Base-by-base conservation (phyloP, 1,140 invertebrate species). In the Cheumatopsyche charites region DNA sequence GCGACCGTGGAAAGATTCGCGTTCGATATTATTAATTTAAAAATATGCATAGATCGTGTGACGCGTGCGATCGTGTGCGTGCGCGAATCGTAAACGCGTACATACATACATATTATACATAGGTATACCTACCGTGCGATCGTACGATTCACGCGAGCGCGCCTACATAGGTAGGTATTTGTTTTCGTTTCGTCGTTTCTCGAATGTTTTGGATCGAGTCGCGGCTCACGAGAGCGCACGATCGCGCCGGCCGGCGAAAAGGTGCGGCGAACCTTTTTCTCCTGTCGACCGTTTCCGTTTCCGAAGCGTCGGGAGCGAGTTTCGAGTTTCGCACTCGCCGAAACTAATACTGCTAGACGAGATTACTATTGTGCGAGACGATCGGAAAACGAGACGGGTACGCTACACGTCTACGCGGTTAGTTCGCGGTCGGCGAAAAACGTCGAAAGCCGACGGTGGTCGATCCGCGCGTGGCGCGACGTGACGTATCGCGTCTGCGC, bases 171-270 rank as follows among this genome's bases (percentile, higher is more conserved):
- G 3, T 58, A 12, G 23, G 23, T 42, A 42, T 63, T 4, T 49
- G 12, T 63, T 41, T 63, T 63, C 42, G 29, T 63, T 1, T 21
- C 62, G 62, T 43, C n/a, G n/a, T 63, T 63, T 21, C 62, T 63
- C 29, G 29, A 42, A 63, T 63, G 62, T 63, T 63, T 63, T 63
- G 29, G 15, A 25, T n/a, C n/a, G 29, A 36, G 29, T 63, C 29
- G 29, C 42, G 62, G n/a, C n/a, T n/a, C n/a, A n/a, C n/a, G n/a
- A n/a, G n/a, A n/a, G n/a, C n/a, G n/a, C n/a, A n/a, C n/a, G n/a
- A 42, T 63, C 17, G 42, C 19, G 62, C 62, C 62, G 55, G 62
- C 62, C 62, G 55, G 62, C 62, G 62, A 43, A 63, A 41, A 3
- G 55, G 55, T 25, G 55, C 17, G 5, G 21, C 1, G 21, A 36